Evolutionary conservation across 35 echinoderm and acorn worm genomes (phyloP).

Genomic region (Ophiothrix spiculata): DNA sequence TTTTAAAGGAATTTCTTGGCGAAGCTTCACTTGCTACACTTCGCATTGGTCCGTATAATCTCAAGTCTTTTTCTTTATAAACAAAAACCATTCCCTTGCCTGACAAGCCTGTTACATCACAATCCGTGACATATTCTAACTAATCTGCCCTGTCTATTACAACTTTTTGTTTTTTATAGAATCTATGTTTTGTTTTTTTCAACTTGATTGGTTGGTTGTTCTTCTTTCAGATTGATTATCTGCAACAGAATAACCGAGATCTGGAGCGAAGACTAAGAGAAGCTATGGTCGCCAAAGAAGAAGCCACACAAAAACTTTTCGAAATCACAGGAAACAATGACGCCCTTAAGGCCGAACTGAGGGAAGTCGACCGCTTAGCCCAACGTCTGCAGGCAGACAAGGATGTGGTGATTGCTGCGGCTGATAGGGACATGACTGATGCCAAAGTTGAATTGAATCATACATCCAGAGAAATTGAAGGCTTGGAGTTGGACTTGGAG

Average conservation of each 20-base stretch:
- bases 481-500: conserved; percentile 59
- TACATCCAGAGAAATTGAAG: conserved; percentile 62
- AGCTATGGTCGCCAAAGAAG: conserved; percentile 22
- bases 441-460: conserved; percentile 72
- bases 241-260: conserved; percentile 87
- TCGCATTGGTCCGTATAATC: too few relatives aligned
- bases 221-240: conserved; percentile 79
- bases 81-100: too few relatives aligned
- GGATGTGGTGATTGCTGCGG: conserved; percentile 62
- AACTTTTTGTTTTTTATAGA: background rate
- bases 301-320: conserved; percentile 46
- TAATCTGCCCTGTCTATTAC: too few relatives aligned
- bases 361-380: conserved; percentile 80
- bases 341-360: conserved; percentile 63
- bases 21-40: too few relatives aligned
- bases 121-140: too few relatives aligned
- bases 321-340: conserved; percentile 76
- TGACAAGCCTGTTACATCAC: too few relatives aligned
- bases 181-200: background rate
- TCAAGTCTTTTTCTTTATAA: too few relatives aligned
- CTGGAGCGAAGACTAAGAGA: conserved; percentile 67
- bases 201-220: background rate
- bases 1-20: too few relatives aligned
- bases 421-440: conserved; percentile 71
- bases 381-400: conserved; percentile 83